Conservation (phyloP, 2,888 invertebrate species). For the Himalopsyche tibetana region DNA sequence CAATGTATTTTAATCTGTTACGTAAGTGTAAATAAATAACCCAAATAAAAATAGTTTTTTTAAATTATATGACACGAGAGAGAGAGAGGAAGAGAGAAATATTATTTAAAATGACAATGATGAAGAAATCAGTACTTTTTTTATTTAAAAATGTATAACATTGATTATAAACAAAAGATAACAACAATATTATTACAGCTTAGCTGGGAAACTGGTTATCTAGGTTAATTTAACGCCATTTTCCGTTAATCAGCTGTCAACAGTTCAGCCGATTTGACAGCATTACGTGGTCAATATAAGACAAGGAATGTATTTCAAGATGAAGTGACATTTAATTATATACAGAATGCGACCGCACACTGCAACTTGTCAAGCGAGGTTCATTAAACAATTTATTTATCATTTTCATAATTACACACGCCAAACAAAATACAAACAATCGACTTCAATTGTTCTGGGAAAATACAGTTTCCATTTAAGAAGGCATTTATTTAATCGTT, state of each 20-base stretch:
- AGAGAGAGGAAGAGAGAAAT: too few species aligned
- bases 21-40: too few species aligned
- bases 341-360: background rate
- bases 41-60: too few species aligned
- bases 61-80: too few species aligned
- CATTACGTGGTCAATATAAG: conserved; percentile 36
- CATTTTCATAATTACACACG: background rate
- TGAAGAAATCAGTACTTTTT: too few species aligned
- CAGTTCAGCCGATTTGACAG: conserved; percentile 3
- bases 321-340: conserved; percentile 37
- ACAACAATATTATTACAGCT: background rate
- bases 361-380: conserved; percentile 15
- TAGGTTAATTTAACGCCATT: conserved; percentile 29
- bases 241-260: conserved; percentile 22
- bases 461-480: background rate
- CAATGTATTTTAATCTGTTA: too few species aligned
- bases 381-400: background rate
- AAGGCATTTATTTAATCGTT: too few species aligned
- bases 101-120: too few species aligned
- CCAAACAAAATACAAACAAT: background rate
- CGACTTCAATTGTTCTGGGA: background rate
- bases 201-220: background rate
- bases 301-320: conserved; percentile 10
- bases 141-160: too few species aligned
- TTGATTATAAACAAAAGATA: too few species aligned